Conservation (phyloP, 2,113 vertebrate species). For the Ctenomys sociabilis region DNA sequence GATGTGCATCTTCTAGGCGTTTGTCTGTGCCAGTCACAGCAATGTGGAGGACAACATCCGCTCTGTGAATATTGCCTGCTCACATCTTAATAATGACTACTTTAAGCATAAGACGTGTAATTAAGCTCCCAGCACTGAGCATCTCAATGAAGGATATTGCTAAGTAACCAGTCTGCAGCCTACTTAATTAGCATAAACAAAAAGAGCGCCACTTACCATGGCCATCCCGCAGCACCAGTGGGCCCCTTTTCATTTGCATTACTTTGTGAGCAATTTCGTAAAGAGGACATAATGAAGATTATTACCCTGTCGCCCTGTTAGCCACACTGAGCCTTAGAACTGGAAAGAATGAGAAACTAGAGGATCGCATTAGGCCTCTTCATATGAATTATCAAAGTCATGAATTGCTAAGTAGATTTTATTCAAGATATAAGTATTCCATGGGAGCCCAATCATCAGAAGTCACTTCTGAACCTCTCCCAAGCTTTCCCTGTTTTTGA, state of each 20-base stretch:
- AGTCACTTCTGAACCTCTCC: neutral
- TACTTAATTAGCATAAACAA: slow-evolving; percentile 82
- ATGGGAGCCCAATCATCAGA: neutral
- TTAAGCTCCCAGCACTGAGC: slow-evolving; percentile 76
- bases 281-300: slow-evolving; percentile 81
- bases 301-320: slow-evolving; percentile 82
- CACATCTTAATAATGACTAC: slow-evolving; percentile 78
- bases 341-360: slow-evolving; percentile 76
- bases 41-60: neutral
- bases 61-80: slow-evolving; percentile 36
- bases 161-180: slow-evolving; percentile 79
- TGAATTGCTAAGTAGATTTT: slow-evolving; percentile 61
- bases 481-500: neutral
- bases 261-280: slow-evolving; percentile 82
- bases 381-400: slow-evolving; percentile 59
- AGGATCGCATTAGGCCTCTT: slow-evolving; percentile 31
- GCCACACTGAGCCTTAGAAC: slow-evolving; percentile 74
- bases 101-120: slow-evolving; percentile 78
- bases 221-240: slow-evolving; percentile 65
- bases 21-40: slow-evolving; percentile 38
- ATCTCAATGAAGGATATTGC: slow-evolving; percentile 73
- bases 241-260: slow-evolving; percentile 60
- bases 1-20: neutral
- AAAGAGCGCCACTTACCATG: slow-evolving; percentile 69
- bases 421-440: slow-evolving; percentile 40